These are phyloP conservation scores for Ciconia stormi DNA, from an alignment of 2,113 vertebrate genomes.

Conservation along the genomic window DNA sequence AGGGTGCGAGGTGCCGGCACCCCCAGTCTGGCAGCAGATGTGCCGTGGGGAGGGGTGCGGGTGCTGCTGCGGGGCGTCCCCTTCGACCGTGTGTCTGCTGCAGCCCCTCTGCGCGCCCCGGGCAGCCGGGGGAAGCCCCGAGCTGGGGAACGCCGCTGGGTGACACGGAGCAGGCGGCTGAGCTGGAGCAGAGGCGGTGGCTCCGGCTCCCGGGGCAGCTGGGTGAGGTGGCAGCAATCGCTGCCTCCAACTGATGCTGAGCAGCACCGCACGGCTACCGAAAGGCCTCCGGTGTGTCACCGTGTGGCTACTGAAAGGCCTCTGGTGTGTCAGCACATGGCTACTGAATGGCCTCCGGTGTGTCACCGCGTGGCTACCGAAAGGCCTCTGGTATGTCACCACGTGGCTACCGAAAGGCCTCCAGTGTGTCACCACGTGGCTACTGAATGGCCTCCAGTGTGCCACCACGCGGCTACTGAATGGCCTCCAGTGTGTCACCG, in stretches of 20 bases:
- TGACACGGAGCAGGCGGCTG: neutral
- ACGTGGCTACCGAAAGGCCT: rapidly evolving
- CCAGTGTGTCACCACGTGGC: neutral
- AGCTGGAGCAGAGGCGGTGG: neutral
- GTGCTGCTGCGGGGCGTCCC: rapidly evolving
- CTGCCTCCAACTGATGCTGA: neutral
- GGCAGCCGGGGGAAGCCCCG: neutral
- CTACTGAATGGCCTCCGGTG: neutral
- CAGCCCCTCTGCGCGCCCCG: rapidly evolving
- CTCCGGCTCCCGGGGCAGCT: neutral
- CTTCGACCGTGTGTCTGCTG: neutral
- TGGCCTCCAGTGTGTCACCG: neutral
- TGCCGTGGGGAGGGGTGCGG: neutral
- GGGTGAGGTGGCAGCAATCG: neutral
- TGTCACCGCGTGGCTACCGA: rapidly evolving
- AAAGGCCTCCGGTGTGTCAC: neutral
- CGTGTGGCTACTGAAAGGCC: neutral
- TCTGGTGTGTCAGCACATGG: no score
- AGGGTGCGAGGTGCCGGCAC: neutral
- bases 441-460: no score
- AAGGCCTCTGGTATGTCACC: neutral
- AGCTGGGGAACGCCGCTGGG: neutral
- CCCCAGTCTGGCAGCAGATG: neutral
- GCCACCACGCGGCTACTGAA: neutral
- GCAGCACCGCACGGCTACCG: rapidly evolving